These are phyloP conservation scores for Trissonchulus sp. DNA, from an alignment of 2,888 invertebrate species.

Conservation along the genomic window DNA sequence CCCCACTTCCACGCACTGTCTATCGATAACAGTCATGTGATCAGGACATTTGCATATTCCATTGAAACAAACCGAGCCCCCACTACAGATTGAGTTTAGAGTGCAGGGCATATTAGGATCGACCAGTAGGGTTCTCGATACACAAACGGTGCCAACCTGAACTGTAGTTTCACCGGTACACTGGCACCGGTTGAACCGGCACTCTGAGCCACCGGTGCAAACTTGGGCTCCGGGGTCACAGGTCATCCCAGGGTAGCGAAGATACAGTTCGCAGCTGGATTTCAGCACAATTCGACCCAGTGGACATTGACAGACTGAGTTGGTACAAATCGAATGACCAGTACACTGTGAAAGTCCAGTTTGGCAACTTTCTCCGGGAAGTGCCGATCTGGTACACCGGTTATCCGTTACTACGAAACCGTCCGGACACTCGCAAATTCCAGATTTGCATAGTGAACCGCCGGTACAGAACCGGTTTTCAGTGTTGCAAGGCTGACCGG, in stretches of 20 bases:
- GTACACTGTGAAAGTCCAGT: not conserved
- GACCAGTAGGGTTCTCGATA: not conserved
- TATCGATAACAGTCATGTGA: not conserved
- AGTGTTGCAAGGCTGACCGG: too few species aligned
- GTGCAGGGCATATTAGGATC: slow-evolving; percentile 43
- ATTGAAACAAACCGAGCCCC: slow-evolving; percentile 44
- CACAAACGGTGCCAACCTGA: slow-evolving; percentile 3
- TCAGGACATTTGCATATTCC: slow-evolving; percentile 30
- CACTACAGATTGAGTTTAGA: slow-evolving; percentile 44
- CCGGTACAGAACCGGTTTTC: too few species aligned
- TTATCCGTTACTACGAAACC: too few species aligned
- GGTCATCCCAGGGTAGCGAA: not conserved
- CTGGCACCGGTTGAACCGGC: slow-evolving; percentile 41
- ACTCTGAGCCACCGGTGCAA: slow-evolving; percentile 27
- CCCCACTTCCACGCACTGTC: not conserved
- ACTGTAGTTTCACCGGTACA: slow-evolving; percentile 31
- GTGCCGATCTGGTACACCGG: too few species aligned
- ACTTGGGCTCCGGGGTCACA: not conserved
- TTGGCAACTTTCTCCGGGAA: slow-evolving; percentile 8
- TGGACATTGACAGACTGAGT: slow-evolving; percentile 25
- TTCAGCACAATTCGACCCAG: not conserved
- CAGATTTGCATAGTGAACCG: too few species aligned
- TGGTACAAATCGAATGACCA: slow-evolving; percentile 21
- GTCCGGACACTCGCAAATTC: too few species aligned
- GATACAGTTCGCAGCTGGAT: slow-evolving; percentile 19